Percentiles rank a stretch among this genome's conserved stretches.
Evolutionary conservation across 2,888 invertebrate genomes (phyloP).

Genomic region (Macrophya annulata): DNA sequence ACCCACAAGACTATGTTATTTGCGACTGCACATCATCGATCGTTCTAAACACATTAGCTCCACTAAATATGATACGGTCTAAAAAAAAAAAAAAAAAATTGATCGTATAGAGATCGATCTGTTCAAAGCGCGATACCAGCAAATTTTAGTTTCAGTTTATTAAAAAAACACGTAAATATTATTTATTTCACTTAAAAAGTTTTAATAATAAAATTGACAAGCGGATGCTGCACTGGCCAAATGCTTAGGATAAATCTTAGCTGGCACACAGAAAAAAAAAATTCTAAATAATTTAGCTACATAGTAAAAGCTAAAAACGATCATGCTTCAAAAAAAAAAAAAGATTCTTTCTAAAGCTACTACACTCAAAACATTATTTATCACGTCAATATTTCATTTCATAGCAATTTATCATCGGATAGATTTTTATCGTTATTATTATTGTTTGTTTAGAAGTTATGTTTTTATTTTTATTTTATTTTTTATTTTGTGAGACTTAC

Average conservation of each 20-base stretch:
- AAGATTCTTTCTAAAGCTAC: background rate
- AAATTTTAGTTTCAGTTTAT: slow-evolving; percentile 17
- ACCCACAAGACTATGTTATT: slow-evolving; percentile 49
- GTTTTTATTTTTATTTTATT: background rate
- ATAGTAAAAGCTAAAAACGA: slow-evolving; percentile 29
- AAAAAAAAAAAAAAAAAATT: background rate
- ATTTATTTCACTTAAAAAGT: slow-evolving; percentile 18
- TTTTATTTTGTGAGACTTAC: slow-evolving; percentile 80
- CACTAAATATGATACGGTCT: slow-evolving; percentile 59
- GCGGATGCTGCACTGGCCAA: slow-evolving; percentile 7
- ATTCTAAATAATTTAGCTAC: slow-evolving; percentile 20
- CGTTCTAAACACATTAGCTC: slow-evolving; percentile 66
- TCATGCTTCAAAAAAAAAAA: slow-evolving; percentile 41
- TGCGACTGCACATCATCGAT: slow-evolving; percentile 20
- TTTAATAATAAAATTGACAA: slow-evolving; percentile 22
- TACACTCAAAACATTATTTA: slow-evolving; percentile 57
- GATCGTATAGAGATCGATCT: slow-evolving; percentile 32
- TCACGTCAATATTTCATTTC: slow-evolving; percentile 57
- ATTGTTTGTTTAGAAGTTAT: background rate
- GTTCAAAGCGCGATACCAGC: slow-evolving; percentile 47
- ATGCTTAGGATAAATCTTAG: slow-evolving; percentile 14
- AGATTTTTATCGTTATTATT: slow-evolving; percentile 51
- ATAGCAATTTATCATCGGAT: slow-evolving; percentile 48
- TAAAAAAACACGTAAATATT: slow-evolving; percentile 27
- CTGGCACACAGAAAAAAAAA: slow-evolving; percentile 42